A percentile compares a stretch with the other conserved stretches of the same genome.
phyloP scores from a whole-genome alignment of 2,113 vertebrate species.

The Elephantulus edwardii region DNA sequence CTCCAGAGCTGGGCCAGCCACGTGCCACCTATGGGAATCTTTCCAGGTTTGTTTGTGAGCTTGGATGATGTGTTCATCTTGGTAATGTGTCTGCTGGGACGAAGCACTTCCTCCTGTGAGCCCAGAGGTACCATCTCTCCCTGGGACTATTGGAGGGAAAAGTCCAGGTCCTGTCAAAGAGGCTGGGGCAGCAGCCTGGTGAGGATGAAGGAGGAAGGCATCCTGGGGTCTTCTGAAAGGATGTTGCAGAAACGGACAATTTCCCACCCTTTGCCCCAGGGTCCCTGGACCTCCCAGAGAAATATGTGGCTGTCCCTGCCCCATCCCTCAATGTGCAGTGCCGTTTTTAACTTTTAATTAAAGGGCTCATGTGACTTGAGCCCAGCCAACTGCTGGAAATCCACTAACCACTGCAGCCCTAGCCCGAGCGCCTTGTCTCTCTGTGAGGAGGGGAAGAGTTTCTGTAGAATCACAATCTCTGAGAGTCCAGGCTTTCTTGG shows the following conservation, averaged over 20 bases:
- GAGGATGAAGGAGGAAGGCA: background rate
- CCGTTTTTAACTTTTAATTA: background rate
- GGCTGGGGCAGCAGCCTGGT: background rate
- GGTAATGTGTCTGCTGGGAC: accelerated
- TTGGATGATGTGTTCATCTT: too few species aligned
- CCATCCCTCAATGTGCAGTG: background rate
- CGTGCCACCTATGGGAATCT: background rate
- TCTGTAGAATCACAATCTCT: background rate
- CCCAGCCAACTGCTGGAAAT: accelerated
- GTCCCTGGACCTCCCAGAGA: background rate
- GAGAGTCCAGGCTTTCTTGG: too few species aligned
- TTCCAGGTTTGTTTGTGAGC: background rate
- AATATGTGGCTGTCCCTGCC: too few species aligned
- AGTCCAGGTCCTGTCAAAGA: background rate
- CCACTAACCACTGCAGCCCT: background rate
- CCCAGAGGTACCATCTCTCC: accelerated
- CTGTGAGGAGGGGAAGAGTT: background rate
- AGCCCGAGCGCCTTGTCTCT: background rate
- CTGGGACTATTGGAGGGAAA: background rate
- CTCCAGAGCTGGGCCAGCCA: background rate
- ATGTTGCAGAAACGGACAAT: background rate
- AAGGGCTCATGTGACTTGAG: background rate
- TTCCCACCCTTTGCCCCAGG: background rate
- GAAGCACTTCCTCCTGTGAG: background rate
- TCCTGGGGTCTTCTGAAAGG: background rate